phyloP scores from a whole-genome alignment of 2,888 invertebrate genomes.

The Ochropleura leucogaster region DNA sequence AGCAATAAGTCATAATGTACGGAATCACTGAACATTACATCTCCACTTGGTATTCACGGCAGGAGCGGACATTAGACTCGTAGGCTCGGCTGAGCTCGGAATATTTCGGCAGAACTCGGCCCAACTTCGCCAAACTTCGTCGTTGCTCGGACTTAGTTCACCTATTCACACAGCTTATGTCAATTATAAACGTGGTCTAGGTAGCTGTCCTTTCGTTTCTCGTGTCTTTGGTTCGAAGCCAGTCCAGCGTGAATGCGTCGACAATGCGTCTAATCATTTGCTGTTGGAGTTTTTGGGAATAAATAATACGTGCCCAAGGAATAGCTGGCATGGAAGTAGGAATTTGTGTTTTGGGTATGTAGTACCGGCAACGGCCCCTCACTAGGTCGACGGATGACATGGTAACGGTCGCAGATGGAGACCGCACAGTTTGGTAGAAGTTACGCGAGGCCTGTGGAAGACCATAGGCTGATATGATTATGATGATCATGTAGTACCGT shows the following conservation, averaged over 20 bases:
- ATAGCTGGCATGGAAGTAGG: background rate
- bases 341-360: background rate
- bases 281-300: constrained; percentile 1
- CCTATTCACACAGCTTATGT: constrained; percentile 30
- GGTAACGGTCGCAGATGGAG: too few relatives aligned
- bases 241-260: constrained; percentile 11
- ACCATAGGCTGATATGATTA: too few relatives aligned
- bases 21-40: constrained; percentile 57
- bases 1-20: constrained; percentile 56
- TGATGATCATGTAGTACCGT: background rate
- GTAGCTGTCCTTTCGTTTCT: background rate
- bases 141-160: constrained; percentile 15
- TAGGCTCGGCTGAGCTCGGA: constrained; percentile 30
- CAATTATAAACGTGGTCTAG: constrained; percentile 27
- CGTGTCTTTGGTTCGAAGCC: constrained; percentile 19
- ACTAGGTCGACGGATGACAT: too few relatives aligned
- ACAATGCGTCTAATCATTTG: constrained; percentile 15
- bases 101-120: constrained; percentile 17
- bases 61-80: constrained; percentile 47
- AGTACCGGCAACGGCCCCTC: too few relatives aligned
- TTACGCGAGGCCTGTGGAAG: too few relatives aligned
- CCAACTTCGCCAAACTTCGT: constrained; percentile 17
- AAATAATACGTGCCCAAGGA: background rate
- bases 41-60: constrained; percentile 61
- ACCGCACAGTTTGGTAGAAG: too few relatives aligned